Conservation (phyloP, 2,797 vertebrate genomes). For the Strix occidentalis region DNA sequence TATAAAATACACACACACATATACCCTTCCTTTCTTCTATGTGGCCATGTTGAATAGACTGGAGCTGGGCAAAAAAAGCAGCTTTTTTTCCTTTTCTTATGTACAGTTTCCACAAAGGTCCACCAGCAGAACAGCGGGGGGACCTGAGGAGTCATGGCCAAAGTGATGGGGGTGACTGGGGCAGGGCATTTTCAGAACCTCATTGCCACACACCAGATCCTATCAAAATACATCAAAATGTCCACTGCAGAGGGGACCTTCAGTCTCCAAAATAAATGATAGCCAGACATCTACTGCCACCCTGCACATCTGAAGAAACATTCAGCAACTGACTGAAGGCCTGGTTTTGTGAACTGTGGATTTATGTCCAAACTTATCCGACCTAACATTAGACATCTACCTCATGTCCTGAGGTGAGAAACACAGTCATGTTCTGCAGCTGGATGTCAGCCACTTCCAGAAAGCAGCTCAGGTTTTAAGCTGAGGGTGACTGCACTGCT, state of each 20-base stretch:
- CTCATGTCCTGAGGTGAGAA: not conserved
- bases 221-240: not conserved
- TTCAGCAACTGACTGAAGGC: not conserved
- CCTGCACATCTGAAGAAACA: not conserved
- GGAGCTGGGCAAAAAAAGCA: not conserved
- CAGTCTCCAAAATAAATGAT: not conserved
- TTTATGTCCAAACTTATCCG: not conserved
- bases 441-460: not conserved
- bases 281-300: not conserved
- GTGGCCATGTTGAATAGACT: not conserved
- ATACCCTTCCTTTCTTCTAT: not conserved
- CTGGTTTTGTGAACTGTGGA: not conserved
- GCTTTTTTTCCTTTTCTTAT: not conserved
- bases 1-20: not conserved
- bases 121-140: not conserved
- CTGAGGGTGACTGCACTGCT: not conserved
- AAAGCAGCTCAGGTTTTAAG: not conserved
- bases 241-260: not conserved
- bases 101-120: not conserved
- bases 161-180: fast-evolving
- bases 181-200: not conserved
- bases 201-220: not conserved
- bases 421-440: not conserved
- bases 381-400: not conserved
- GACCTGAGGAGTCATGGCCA: not conserved